A percentile compares a stretch with the other conserved stretches of the same genome.
These are phyloP conservation scores for Cryptocheilus praepositus DNA, from an alignment of 2,888 invertebrate genomes.

Conservation along the genomic window DNA sequence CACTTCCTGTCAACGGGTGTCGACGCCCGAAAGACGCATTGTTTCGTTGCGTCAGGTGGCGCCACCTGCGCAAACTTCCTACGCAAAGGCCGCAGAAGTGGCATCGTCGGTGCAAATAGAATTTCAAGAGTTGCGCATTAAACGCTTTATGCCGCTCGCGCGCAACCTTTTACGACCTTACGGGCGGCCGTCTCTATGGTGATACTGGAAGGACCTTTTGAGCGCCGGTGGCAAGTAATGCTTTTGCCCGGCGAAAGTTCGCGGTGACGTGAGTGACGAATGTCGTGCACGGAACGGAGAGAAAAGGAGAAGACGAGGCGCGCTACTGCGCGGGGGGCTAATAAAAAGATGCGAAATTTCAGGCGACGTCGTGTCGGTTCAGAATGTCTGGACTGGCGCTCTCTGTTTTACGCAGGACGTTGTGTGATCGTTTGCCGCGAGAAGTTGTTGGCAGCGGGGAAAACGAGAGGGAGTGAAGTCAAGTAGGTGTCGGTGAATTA, in stretches of 20 bases:
- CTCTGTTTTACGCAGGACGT: too few species aligned
- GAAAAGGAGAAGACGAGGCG: not conserved
- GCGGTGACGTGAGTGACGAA: constrained; percentile 46
- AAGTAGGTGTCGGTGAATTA: too few species aligned
- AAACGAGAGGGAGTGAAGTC: too few species aligned
- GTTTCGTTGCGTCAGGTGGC: constrained; percentile 49
- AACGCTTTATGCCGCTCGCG: constrained; percentile 56
- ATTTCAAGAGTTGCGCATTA: constrained; percentile 60
- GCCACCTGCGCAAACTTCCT: constrained; percentile 42
- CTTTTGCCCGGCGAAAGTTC: constrained; percentile 45
- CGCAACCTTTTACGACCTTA: constrained; percentile 59
- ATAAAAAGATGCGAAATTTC: too few species aligned
- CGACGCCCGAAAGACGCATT: constrained; percentile 29
- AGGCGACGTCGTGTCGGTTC: too few species aligned
- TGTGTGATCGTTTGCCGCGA: not conserved
- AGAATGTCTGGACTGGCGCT: too few species aligned
- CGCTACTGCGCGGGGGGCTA: not conserved
- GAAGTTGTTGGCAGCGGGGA: too few species aligned
- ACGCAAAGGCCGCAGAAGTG: constrained; percentile 36
- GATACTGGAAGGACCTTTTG: constrained; percentile 56
- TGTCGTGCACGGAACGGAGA: constrained; percentile 20
- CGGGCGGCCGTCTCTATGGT: constrained; percentile 54
- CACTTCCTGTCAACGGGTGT: not conserved
- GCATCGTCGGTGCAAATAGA: constrained; percentile 55
- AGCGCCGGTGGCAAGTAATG: constrained; percentile 47